These are phyloP conservation scores for Parasteatoda lunata DNA, from an alignment of 2,888 invertebrate species.

Conservation along the genomic window DNA sequence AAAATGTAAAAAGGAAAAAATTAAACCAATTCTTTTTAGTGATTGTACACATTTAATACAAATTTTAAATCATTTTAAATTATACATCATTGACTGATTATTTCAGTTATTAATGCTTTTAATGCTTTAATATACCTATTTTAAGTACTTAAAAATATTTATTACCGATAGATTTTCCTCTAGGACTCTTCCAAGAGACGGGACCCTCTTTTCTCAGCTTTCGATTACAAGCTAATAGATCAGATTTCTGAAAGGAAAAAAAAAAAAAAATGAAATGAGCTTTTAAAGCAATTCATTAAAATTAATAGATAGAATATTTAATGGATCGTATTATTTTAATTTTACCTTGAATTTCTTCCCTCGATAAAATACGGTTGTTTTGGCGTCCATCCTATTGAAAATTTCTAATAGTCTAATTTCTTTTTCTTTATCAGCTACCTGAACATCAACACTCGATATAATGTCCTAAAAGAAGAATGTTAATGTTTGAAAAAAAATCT, in stretches of 20 bases:
- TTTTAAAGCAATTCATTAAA: background rate
- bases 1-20: too few relatives aligned
- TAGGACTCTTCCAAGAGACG: slow-evolving; percentile 90
- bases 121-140: too few relatives aligned
- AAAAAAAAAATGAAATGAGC: background rate
- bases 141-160: background rate
- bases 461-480: slow-evolving; percentile 79
- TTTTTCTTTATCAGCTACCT: slow-evolving; percentile 93
- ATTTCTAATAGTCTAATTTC: slow-evolving; percentile 92
- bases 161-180: slow-evolving; percentile 84
- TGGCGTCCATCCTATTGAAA: slow-evolving; percentile 92
- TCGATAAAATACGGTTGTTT: slow-evolving; percentile 84
- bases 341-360: slow-evolving; percentile 85
- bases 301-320: background rate
- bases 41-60: too few relatives aligned
- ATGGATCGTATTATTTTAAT: background rate
- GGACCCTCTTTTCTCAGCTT: slow-evolving; percentile 89
- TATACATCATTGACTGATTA: too few relatives aligned
- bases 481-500: slow-evolving; percentile 29
- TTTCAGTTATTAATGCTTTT: too few relatives aligned
- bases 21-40: too few relatives aligned
- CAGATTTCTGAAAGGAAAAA: slow-evolving; percentile 80
- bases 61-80: too few relatives aligned
- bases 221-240: slow-evolving; percentile 87
- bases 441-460: slow-evolving; percentile 90